phyloP scores from a whole-genome alignment of 1,140 invertebrate genomes.

The Drosophila nebulosa region DNA sequence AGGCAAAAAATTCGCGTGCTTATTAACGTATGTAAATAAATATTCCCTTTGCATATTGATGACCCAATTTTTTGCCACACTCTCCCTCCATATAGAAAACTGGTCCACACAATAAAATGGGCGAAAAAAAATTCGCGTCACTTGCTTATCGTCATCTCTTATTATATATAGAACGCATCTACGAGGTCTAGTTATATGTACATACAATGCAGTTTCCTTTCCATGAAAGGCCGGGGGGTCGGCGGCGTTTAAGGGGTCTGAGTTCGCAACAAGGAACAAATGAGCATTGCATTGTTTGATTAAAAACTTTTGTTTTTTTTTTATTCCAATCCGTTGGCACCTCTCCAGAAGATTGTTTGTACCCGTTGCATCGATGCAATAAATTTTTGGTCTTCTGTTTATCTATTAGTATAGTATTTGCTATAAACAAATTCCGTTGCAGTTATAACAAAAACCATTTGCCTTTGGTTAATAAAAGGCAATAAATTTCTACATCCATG shows the following conservation, averaged over 20 bases:
- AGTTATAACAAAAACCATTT: constrained; percentile 19
- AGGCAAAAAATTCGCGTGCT: constrained; percentile 16
- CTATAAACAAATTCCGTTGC: constrained; percentile 43
- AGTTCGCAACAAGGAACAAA: constrained; percentile 18
- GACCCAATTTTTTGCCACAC: constrained; percentile 59
- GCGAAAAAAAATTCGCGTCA: constrained; percentile 53
- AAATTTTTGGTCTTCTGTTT: constrained; percentile 24
- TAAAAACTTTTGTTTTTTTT: constrained; percentile 13
- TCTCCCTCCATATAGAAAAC: constrained; percentile 38
- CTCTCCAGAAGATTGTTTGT: constrained; percentile 10
- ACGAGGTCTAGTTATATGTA: constrained; percentile 16
- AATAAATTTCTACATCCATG: background rate
- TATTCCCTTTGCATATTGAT: constrained; percentile 52
- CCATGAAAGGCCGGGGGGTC: background rate
- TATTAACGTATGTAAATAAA: constrained; percentile 29
- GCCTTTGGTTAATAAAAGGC: background rate
- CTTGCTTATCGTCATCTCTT: constrained; percentile 45
- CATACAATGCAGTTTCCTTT: constrained; percentile 3
- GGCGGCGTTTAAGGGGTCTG: background rate
- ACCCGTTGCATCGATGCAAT: constrained; percentile 8
- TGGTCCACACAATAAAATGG: constrained; percentile 18
- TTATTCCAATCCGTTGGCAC: background rate
- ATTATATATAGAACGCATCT: constrained; percentile 24
- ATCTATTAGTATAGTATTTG: constrained; percentile 11
- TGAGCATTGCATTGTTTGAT: constrained; percentile 14